Evolutionary conservation across 2,888 invertebrate species (phyloP).

Genomic region (Noctua fimbriata): DNA sequence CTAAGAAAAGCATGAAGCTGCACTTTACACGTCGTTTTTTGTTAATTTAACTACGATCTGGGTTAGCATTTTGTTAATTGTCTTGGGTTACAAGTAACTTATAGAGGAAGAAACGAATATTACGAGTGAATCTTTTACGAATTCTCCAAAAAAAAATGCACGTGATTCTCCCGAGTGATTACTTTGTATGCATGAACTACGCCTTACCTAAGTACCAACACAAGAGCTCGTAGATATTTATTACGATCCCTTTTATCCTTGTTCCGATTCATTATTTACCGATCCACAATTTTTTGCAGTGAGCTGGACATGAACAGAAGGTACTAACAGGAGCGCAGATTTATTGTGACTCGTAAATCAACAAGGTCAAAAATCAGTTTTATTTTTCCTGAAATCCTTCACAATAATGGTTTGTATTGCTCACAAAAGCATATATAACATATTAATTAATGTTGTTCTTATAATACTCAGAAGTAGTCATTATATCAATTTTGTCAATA

Average conservation of each 20-base stretch:
- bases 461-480: no score
- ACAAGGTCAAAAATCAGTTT: neutral
- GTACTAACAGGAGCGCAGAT: constrained; percentile 6
- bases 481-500: no score
- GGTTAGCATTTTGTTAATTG: neutral
- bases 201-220: neutral
- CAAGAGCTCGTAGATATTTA: neutral
- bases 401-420: neutral
- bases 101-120: no score
- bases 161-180: neutral
- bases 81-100: neutral
- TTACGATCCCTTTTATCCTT: neutral
- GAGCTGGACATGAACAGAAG: constrained; percentile 23
- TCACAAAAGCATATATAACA: no score
- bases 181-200: neutral
- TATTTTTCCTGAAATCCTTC: neutral
- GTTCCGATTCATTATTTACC: constrained; percentile 49
- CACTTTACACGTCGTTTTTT: neutral
- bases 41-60: neutral
- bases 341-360: constrained; percentile 44
- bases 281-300: constrained; percentile 21
- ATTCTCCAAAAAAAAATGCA: neutral
- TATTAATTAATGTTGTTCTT: no score
- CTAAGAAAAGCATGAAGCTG: neutral
- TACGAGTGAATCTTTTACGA: no score